phyloP scores from a whole-genome alignment of 2,888 invertebrate species.

The Achlya flavicornis region DNA sequence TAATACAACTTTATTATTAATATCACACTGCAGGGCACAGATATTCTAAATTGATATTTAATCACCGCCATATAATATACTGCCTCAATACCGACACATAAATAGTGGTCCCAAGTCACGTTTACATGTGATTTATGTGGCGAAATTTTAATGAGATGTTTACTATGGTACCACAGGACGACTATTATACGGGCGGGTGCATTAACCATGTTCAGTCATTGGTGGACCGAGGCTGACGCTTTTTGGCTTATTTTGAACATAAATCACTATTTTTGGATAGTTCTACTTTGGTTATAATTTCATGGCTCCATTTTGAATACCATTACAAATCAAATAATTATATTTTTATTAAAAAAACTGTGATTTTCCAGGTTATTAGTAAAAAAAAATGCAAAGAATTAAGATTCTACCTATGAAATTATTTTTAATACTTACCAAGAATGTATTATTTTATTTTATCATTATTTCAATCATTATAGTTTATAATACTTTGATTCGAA shows the following conservation, averaged over 20 bases:
- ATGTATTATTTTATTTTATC: too few relatives aligned
- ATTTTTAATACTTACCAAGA: too few relatives aligned
- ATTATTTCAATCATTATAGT: too few relatives aligned
- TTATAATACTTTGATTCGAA: too few relatives aligned
- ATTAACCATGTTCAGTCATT: conserved; percentile 53
- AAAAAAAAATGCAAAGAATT: too few relatives aligned
- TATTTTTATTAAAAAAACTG: not conserved
- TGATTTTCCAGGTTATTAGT: too few relatives aligned
- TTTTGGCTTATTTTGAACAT: conserved; percentile 32
- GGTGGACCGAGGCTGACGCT: conserved; percentile 34
- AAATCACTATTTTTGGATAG: conserved; percentile 24
- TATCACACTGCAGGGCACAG: conserved; percentile 4
- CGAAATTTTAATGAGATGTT: not conserved
- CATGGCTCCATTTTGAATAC: not conserved
- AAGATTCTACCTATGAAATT: too few relatives aligned
- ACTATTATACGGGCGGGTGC: conserved; percentile 39
- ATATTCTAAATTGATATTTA: conserved; percentile 5
- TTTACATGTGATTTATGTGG: not conserved
- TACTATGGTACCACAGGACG: conserved; percentile 38
- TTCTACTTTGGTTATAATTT: not conserved
- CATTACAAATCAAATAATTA: not conserved
- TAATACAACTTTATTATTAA: not conserved
- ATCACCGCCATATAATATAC: not conserved
- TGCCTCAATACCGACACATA: not conserved
- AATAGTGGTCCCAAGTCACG: not conserved